Evolutionary conservation across 2,113 vertebrate species (phyloP), one percentile per base, ranked within the genome.

Genomic region (Eulemur macaco): DNA sequence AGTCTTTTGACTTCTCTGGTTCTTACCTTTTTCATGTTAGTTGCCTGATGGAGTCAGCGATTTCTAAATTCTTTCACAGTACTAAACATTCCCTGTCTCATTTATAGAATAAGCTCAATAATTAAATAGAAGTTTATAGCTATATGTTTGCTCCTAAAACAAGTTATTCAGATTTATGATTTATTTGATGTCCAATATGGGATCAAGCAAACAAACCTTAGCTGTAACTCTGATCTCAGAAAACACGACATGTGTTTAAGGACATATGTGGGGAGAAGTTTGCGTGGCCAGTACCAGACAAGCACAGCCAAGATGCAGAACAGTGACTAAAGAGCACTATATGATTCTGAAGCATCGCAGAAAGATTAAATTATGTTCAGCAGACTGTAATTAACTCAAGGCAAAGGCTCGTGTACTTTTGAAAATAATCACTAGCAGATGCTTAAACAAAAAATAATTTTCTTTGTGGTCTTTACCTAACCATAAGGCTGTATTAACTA

Each of bases 401-500:
- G n/a, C 94, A 88, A 94, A 94, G 54, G 60, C 74, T 66, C 73
- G 91, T 37, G 66, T 39, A 78, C 84, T 97, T 95, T 89, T 83
- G 88, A 89, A 96, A 94, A 95, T 92, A 92, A 95, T 89, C 56
- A 86, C 47, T 97, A 96, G 91, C 90, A 95, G 83, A 89, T 97
- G 86, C 90, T 90, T 85, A 91, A 98, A 92, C 94, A 96, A 88
- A 93, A 93, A 96, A 74, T 39, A 31, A 84, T 86, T 76, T 80
- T 90, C 50, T 96, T 56, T 85, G 93, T 87, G 23, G 42, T 87
- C 50, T 96, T 91, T 76, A 95, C 84, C 81, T 88, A 97, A 82
- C 45, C 82, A 82, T 76, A 87, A 73, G 39, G 37, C 81, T 86
- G 60, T 85, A 63, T 81, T 88, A 85, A 92, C 34, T 71, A 94